Evolutionary conservation across 1,140 invertebrate genomes (phyloP).

Genomic region (Caenorhabditis tropicalis): DNA sequence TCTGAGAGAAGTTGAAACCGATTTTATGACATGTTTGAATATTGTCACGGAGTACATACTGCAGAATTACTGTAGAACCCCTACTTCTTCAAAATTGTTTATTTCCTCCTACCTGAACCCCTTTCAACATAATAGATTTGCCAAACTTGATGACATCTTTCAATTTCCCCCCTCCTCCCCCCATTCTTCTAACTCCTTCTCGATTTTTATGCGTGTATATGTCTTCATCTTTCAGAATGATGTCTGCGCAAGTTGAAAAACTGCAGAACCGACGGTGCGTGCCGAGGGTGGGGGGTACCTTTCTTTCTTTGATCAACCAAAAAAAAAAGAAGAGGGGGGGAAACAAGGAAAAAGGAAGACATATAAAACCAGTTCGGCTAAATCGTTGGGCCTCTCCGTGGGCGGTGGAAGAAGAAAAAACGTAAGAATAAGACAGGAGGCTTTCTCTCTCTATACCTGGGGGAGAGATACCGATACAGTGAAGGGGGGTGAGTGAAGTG

Average conservation of each 20-base stretch:
- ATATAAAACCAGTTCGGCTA: conserved; percentile 42
- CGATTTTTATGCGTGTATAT: conserved; percentile 8
- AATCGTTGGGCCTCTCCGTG: conserved; percentile 35
- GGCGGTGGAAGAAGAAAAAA: conserved; percentile 19
- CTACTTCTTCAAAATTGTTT: no score
- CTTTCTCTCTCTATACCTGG: not conserved
- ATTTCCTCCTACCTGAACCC: no score
- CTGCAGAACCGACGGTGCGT: conserved; percentile 30
- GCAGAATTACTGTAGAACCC: no score
- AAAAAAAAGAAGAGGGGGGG: not conserved
- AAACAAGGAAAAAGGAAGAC: no score
- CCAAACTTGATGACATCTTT: not conserved
- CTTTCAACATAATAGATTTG: not conserved
- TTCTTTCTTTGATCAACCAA: conserved; percentile 38
- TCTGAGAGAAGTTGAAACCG: not conserved
- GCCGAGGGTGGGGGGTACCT: conserved; percentile 38
- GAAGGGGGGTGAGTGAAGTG: conserved; percentile 8
- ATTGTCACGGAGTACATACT: no score
- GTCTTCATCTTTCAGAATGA: conserved; percentile 39
- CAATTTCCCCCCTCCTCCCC: not conserved
- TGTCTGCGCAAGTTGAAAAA: conserved; percentile 42
- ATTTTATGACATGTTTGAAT: not conserved
- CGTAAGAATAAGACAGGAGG: not conserved
- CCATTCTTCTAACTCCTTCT: conserved; percentile 18
- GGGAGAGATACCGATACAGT: not conserved